These are phyloP conservation scores for Bugula neritina DNA, from an alignment of 2,888 invertebrate species.

Conservation along the genomic window DNA sequence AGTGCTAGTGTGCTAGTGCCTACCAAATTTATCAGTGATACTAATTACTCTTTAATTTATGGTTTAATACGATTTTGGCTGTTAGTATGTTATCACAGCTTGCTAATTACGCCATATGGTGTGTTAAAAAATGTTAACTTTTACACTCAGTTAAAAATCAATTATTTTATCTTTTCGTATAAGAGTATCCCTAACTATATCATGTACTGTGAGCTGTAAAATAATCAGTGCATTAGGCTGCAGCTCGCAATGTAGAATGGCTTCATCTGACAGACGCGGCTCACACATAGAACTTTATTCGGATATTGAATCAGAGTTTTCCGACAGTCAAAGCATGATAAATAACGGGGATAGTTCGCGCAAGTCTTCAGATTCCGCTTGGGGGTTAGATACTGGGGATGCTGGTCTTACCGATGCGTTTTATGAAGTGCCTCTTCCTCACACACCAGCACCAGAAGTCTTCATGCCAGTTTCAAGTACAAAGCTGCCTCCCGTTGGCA, in stretches of 20 bases:
- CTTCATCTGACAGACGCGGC: conserved; percentile 1
- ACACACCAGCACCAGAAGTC: background rate
- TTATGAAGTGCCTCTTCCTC: conserved; percentile 22
- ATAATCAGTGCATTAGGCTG: too few relatives aligned
- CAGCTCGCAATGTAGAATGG: background rate
- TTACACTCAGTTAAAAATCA: background rate
- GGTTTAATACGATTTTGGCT: too few relatives aligned
- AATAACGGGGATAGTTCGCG: conserved; percentile 9
- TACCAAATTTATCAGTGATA: too few relatives aligned
- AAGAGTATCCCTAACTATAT: background rate
- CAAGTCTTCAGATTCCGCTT: conserved; percentile 9
- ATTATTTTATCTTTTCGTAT: background rate
- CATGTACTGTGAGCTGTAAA: background rate
- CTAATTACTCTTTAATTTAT: too few relatives aligned
- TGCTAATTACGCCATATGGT: too few relatives aligned
- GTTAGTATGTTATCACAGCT: too few relatives aligned
- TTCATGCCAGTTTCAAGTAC: background rate
- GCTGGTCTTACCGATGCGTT: background rate
- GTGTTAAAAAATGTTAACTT: too few relatives aligned
- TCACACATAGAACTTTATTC: conserved; percentile 12
- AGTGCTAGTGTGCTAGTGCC: too few relatives aligned
- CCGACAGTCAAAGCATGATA: background rate
- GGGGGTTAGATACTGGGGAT: conserved; percentile 6
- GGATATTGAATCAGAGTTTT: conserved; percentile 7
- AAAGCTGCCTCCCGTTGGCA: background rate